These are phyloP conservation scores for roundworm (Caenorhabditis elegans) DNA, from an alignment of 1,140 invertebrate genomes.

Conservation along the genomic window DNA sequence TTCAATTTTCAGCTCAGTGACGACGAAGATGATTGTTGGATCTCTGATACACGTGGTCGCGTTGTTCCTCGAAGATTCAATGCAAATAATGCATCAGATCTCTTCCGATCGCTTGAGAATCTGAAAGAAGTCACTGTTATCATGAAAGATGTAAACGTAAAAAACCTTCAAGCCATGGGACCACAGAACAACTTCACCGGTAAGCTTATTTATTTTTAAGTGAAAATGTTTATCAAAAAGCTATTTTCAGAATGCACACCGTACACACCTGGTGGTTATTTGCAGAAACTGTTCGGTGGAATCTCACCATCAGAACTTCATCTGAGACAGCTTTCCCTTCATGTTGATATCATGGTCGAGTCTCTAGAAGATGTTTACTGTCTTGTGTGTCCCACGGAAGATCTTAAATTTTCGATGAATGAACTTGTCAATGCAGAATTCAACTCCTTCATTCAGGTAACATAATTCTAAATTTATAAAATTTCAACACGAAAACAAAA, in stretches of 20 bases:
- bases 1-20: slow-evolving; percentile 29
- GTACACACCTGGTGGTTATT: slow-evolving; percentile 51
- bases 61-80: neutral
- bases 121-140: slow-evolving; percentile 27
- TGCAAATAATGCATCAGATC: neutral
- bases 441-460: slow-evolving; percentile 49
- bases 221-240: neutral
- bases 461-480: too few relatives aligned
- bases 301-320: slow-evolving; percentile 19
- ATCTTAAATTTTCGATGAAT: slow-evolving; percentile 46
- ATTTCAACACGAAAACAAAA: too few relatives aligned
- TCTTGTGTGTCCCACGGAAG: slow-evolving; percentile 36
- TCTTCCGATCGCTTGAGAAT: neutral
- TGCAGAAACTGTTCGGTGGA: slow-evolving; percentile 38
- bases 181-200: neutral
- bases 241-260: slow-evolving; percentile 44
- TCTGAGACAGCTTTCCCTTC: slow-evolving; percentile 45
- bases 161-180: neutral
- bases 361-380: slow-evolving; percentile 43
- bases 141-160: slow-evolving; percentile 28
- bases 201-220: too few relatives aligned
- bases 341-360: slow-evolving; percentile 50
- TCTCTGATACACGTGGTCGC: neutral
- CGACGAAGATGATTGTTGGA: slow-evolving; percentile 34
- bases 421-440: slow-evolving; percentile 41